Evolutionary conservation across 2,113 vertebrate species (phyloP).

Genomic region (Thunnus maccoyii): DNA sequence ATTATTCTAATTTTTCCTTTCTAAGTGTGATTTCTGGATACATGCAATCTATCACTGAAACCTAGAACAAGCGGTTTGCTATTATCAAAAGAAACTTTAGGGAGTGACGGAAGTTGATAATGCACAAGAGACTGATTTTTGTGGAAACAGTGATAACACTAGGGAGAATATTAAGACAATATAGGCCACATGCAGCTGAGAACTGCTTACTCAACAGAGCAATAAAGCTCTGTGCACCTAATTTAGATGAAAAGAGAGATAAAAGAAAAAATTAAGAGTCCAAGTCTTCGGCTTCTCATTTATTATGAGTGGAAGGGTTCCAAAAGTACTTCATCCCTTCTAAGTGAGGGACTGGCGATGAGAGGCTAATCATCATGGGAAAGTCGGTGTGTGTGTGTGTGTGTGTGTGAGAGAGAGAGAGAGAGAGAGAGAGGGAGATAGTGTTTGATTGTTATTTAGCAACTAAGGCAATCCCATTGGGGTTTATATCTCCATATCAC

Average conservation of each 20-base stretch:
- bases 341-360: constrained; percentile 27
- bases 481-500: constrained; percentile 1
- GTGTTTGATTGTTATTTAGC: constrained; percentile 20
- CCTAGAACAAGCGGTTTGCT: background rate
- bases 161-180: constrained; percentile 44
- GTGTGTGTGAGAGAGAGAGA: no score
- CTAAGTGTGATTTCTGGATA: background rate
- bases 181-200: constrained; percentile 31
- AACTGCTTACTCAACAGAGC: constrained; percentile 60
- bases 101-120: constrained; percentile 23
- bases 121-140: constrained; percentile 16
- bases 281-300: constrained; percentile 39
- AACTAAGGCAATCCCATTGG: constrained; percentile 16
- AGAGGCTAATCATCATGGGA: constrained; percentile 27
- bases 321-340: constrained; percentile 43
- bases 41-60: background rate
- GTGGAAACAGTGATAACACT: constrained; percentile 25
- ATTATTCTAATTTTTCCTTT: background rate
- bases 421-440: no score
- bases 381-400: background rate
- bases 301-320: constrained; percentile 48
- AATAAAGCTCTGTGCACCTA: constrained; percentile 47
- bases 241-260: constrained; percentile 44
- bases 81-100: constrained; percentile 3
- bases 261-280: constrained; percentile 39